Percentiles rank a stretch among this genome's conserved stretches.
Evolutionary conservation across 2,113 vertebrate species (phyloP).

Genomic region (Gymnorhina tibicen): DNA sequence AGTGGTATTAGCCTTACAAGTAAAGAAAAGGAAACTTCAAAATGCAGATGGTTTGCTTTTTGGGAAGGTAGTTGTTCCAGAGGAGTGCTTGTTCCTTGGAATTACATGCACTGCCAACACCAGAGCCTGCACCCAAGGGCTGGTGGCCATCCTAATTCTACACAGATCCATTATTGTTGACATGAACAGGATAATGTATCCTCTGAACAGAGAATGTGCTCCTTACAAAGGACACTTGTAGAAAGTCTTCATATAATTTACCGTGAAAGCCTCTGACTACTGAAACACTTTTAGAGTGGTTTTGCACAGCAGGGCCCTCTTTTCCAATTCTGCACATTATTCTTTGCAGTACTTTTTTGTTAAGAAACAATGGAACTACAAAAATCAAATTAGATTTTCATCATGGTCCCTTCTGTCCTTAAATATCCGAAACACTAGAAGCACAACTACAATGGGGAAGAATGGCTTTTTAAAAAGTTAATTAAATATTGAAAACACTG

Average conservation of each 20-base stretch:
- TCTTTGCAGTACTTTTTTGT: slow-evolving; percentile 21
- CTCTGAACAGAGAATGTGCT: not conserved
- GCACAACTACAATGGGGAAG: not conserved
- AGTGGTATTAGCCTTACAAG: not conserved
- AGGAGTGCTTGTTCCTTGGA: not conserved
- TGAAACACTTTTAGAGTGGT: not conserved
- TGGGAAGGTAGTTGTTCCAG: not conserved
- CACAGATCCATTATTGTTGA: not conserved
- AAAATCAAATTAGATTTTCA: slow-evolving; percentile 16
- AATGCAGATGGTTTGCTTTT: not conserved
- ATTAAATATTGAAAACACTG: slow-evolving; percentile 13
- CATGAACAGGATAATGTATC: not conserved
- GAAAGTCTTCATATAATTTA: slow-evolving; percentile 4
- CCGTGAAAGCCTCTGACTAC: slow-evolving; percentile 15
- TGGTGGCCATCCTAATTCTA: not conserved
- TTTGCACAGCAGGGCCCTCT: slow-evolving; percentile 39
- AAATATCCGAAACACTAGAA: slow-evolving; percentile 22
- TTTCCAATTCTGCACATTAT: slow-evolving; percentile 25
- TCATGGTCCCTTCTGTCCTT: not conserved
- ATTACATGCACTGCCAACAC: not conserved
- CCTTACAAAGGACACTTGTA: slow-evolving; percentile 14
- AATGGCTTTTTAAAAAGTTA: not conserved
- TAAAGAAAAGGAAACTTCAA: not conserved
- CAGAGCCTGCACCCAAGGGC: not conserved
- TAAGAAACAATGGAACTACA: slow-evolving; percentile 18